A percentile compares a stretch with the other conserved stretches of the same genome.
Conservation (phyloP, 2,888 invertebrate genomes). For the Nineta flava region DNA sequence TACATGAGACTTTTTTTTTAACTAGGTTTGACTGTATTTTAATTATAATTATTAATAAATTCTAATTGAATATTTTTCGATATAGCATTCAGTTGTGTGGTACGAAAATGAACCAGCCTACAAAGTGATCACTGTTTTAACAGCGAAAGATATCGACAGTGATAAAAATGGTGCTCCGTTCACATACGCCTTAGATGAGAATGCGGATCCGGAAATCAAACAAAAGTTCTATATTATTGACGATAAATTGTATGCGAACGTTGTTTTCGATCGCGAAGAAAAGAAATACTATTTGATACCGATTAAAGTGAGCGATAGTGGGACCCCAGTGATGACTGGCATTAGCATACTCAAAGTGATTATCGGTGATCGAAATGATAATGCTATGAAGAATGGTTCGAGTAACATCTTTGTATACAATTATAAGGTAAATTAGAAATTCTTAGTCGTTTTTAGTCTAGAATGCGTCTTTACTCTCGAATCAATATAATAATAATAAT, state of each 20-base stretch:
- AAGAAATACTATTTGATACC: constrained; percentile 79
- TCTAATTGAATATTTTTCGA: constrained; percentile 13
- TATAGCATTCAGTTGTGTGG: constrained; percentile 70
- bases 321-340: constrained; percentile 53
- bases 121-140: constrained; percentile 48
- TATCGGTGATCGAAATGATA: constrained; percentile 91
- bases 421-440: constrained; percentile 61
- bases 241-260: constrained; percentile 52
- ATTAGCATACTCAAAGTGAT: constrained; percentile 74
- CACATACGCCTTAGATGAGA: constrained; percentile 47
- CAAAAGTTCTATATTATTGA: constrained; percentile 42
- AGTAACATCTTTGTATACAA: constrained; percentile 91
- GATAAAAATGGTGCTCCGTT: constrained; percentile 77
- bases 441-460: no score
- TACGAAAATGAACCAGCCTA: constrained; percentile 60
- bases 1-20: neutral
- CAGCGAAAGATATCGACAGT: constrained; percentile 68
- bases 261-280: constrained; percentile 72
- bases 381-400: constrained; percentile 70
- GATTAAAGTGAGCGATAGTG: constrained; percentile 77
- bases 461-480: no score
- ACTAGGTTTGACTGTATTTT: constrained; percentile 6
- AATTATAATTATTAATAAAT: constrained; percentile 4
- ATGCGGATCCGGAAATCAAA: constrained; percentile 49
- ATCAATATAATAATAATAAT: no score